phyloP scores from a whole-genome alignment of 2,113 vertebrate species.

The Lophotis ruficrista region DNA sequence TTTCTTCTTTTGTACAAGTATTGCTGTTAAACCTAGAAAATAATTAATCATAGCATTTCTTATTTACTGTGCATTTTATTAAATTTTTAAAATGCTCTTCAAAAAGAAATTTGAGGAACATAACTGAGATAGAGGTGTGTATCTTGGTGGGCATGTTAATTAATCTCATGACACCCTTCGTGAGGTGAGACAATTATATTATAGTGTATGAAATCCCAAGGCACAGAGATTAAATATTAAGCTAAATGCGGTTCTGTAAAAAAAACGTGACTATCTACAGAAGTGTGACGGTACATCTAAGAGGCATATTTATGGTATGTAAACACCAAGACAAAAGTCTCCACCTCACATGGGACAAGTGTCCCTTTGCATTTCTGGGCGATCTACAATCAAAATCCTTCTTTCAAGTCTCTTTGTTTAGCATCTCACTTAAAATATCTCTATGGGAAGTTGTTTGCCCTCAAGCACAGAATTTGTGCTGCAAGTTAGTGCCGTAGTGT shows the following conservation, averaged over 20 bases:
- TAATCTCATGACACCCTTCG: neutral
- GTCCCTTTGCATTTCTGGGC: neutral
- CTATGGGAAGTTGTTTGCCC: neutral
- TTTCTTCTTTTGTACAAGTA: neutral
- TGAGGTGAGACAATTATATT: neutral
- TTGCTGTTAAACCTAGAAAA: neutral
- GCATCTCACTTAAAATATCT: neutral
- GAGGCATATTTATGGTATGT: neutral
- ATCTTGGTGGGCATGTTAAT: neutral
- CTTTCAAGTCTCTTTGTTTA: neutral
- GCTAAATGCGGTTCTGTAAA: neutral
- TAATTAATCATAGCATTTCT: neutral
- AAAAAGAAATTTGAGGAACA: neutral
- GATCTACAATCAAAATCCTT: neutral
- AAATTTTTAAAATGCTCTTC: neutral
- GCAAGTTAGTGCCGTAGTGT: neutral
- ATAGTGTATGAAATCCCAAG: neutral
- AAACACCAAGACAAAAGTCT: neutral
- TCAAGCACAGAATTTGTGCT: neutral
- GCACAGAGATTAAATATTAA: neutral
- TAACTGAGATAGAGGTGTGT: neutral
- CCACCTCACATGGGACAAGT: neutral
- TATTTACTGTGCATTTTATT: neutral
- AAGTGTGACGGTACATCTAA: neutral
- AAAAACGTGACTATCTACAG: neutral